phyloP scores from a whole-genome alignment of 2,113 vertebrate species.

The Perccottus glenii region DNA sequence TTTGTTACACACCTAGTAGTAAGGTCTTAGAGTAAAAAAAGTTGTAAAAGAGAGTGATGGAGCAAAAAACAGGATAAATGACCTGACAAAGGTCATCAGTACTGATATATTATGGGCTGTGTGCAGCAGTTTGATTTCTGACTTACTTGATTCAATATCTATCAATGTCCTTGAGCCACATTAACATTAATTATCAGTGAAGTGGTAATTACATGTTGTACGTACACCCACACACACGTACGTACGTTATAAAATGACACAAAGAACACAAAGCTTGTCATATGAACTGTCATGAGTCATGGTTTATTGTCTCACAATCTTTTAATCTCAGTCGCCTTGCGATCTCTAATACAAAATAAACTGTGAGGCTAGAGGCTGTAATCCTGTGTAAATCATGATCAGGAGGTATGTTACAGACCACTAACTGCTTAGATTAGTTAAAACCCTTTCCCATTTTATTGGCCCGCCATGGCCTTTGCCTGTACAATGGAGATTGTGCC shows the following conservation, averaged over 20 bases:
- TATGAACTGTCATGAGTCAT: background rate
- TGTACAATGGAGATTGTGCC: background rate
- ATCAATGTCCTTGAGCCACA: no score
- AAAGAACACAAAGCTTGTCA: background rate
- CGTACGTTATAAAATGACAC: background rate
- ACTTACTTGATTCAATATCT: no score
- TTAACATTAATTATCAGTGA: no score
- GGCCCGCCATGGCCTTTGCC: background rate
- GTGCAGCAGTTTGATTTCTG: no score
- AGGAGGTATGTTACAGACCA: constrained; percentile 22
- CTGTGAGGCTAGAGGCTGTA: constrained; percentile 28
- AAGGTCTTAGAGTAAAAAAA: no score
- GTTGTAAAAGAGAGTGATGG: no score
- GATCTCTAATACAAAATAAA: constrained; percentile 58
- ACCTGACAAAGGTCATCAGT: no score
- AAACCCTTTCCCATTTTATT: constrained; percentile 2
- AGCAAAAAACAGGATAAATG: no score
- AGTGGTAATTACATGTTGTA: background rate
- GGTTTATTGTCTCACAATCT: background rate
- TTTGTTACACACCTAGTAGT: no score
- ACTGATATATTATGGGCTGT: no score
- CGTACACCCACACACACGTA: background rate
- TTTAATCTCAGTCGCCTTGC: constrained; percentile 39
- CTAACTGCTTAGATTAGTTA: constrained; percentile 15
- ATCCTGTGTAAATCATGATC: constrained; percentile 35